Percentiles rank a stretch among this genome's conserved stretches.
Evolutionary conservation across 2,113 vertebrate genomes (phyloP).

Genomic region (Plectropomus leopardus): DNA sequence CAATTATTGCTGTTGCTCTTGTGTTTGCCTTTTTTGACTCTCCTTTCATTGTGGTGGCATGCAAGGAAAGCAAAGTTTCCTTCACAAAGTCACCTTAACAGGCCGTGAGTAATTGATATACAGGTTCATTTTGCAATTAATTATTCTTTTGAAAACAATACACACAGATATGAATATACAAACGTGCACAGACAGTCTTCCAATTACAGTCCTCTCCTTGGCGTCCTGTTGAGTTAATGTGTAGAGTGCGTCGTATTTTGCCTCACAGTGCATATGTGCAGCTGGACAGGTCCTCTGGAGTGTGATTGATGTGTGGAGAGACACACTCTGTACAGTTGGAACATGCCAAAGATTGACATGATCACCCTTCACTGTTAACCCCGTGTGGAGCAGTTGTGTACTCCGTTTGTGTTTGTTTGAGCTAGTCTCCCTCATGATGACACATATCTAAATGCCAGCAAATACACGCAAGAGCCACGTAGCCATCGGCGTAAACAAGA

Average conservation of each 20-base stretch:
- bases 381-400: conserved; percentile 18
- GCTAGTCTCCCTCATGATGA: conserved; percentile 12
- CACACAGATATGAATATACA: neutral
- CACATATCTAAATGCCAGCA: conserved; percentile 31
- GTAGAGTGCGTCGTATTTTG: conserved; percentile 32
- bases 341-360: conserved; percentile 54
- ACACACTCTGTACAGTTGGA: conserved; percentile 51
- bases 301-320: conserved; percentile 61
- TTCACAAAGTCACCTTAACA: no score
- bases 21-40: no score
- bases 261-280: conserved; percentile 12
- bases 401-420: conserved; percentile 47
- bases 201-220: neutral
- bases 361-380: conserved; percentile 63
- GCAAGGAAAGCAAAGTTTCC: no score
- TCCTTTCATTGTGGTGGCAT: no score
- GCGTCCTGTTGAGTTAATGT: conserved; percentile 35
- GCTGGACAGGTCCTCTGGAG: conserved; percentile 33
- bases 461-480: conserved; percentile 22
- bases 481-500: conserved; percentile 26
- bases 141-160: neutral
- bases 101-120: no score
- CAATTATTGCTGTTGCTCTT: neutral
- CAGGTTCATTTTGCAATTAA: no score
- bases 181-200: neutral